Conservation (phyloP, 2,797 vertebrate genomes). For the Mycteria americana region DNA sequence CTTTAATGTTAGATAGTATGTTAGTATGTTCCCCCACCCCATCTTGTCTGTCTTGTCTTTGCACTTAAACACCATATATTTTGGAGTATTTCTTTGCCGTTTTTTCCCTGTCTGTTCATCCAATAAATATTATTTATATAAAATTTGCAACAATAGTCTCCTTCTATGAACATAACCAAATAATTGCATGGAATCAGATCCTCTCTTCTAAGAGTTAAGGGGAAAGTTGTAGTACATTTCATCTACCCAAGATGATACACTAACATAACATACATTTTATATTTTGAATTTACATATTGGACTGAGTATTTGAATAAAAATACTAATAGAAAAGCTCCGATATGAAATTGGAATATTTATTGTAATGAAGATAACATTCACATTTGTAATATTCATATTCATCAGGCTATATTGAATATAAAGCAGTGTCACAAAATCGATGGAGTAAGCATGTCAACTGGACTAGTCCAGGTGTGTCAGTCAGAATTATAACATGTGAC, state of each 20-base stretch:
- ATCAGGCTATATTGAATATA: not conserved
- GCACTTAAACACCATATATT: not conserved
- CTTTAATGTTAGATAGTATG: not conserved
- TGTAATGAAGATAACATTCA: not conserved
- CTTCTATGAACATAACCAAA: not conserved
- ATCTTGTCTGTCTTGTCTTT: not conserved
- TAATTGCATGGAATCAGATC: not conserved
- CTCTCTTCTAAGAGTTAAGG: not conserved
- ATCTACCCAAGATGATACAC: not conserved
- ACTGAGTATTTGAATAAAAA: not conserved
- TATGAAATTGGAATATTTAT: not conserved
- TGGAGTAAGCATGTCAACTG: not conserved
- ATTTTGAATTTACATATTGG: not conserved
- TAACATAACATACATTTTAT: not conserved
- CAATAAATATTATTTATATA: not conserved
- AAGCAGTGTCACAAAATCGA: not conserved
- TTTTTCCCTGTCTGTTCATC: not conserved
- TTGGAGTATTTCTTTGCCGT: fast-evolving
- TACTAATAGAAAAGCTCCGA: not conserved
- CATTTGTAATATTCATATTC: not conserved
- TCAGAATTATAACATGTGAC: not conserved
- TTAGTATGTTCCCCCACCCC: fast-evolving
- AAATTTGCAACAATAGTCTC: not conserved
- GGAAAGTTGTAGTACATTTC: not conserved
- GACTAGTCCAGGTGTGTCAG: not conserved